Conservation (phyloP, 2,888 invertebrate species). For the Fragum sueziense region DNA sequence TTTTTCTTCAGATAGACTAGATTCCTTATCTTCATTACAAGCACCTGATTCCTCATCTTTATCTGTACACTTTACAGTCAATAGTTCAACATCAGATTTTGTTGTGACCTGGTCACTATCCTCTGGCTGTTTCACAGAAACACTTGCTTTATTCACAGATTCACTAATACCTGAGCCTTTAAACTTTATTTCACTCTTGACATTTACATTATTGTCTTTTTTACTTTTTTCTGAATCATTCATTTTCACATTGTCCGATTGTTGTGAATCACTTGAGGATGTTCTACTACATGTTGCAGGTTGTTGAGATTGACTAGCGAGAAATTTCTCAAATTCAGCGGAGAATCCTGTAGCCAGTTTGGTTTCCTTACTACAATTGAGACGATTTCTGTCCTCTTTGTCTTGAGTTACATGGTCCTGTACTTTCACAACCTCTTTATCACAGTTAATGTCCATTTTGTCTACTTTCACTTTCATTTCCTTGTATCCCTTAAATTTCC, state of each 20-base stretch:
- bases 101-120: too few relatives aligned
- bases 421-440: slow-evolving; percentile 28
- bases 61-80: too few relatives aligned
- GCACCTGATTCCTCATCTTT: too few relatives aligned
- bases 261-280: background rate
- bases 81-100: too few relatives aligned
- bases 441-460: slow-evolving; percentile 53
- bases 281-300: background rate
- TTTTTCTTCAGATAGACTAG: too few relatives aligned
- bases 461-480: slow-evolving; percentile 72
- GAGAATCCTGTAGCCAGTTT: slow-evolving; percentile 35
- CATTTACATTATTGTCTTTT: background rate
- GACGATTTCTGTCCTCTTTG: slow-evolving; percentile 10
- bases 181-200: background rate
- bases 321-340: slow-evolving; percentile 58
- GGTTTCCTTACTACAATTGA: background rate
- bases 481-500: slow-evolving; percentile 73
- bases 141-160: too few relatives aligned
- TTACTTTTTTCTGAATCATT: background rate
- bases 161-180: too few relatives aligned
- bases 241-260: background rate
- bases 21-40: too few relatives aligned
- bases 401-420: slow-evolving; percentile 1
- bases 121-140: too few relatives aligned
- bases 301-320: slow-evolving; percentile 23